Evolutionary conservation across 1,140 invertebrate genomes (phyloP), one percentile per base, ranked within the genome.

Genomic region (Papilio polytes): DNA sequence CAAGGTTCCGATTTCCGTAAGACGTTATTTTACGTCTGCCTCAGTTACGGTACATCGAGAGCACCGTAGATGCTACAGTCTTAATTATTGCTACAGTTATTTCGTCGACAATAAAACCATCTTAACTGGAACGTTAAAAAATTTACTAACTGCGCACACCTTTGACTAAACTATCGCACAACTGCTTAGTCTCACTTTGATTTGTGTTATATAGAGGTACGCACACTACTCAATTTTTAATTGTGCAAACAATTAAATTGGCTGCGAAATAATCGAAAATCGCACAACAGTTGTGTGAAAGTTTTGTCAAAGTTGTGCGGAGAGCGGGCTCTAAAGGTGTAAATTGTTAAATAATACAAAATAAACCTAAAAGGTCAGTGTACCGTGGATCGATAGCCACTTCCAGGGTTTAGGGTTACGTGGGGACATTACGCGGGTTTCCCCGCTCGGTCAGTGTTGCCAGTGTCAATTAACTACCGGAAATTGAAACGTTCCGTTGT

Each of bases 31-130:
- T 31, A 31, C 10, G 10, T 26, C 20, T 31, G 63, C 26, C 63
- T 72, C 3, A 13, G 36, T 73, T 73, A 73, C 70, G 36, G 70
- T 73, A 72, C 15, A 36, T 73, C 70, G 44, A 73, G 70, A 73
- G 31, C 70, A 73, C 70, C 36, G 70, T 73, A 73, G 70, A 73
- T 15, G 9, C 18, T 18, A 18, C 41, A 9, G 36, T n/a, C 70
- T 46, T 73, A 73, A 73, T 73, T 73, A 73, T 15, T 22, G 3
- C 6, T 44, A 73, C 70, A 73, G 70, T 73, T 73, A 73, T 44
- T 9, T 41, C 18, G 63, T 26, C 22, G 31, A 36, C 31, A 22
- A 70, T 70, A 70, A 70, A 26, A 36, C 63, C 22, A 7, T n/a
- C 59, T 66, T 66, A 66, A 13, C 3, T 70, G 63, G 63, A 70